These are phyloP conservation scores for Cephus spinipes DNA, from an alignment of 2,888 invertebrate species.

Conservation along the genomic window DNA sequence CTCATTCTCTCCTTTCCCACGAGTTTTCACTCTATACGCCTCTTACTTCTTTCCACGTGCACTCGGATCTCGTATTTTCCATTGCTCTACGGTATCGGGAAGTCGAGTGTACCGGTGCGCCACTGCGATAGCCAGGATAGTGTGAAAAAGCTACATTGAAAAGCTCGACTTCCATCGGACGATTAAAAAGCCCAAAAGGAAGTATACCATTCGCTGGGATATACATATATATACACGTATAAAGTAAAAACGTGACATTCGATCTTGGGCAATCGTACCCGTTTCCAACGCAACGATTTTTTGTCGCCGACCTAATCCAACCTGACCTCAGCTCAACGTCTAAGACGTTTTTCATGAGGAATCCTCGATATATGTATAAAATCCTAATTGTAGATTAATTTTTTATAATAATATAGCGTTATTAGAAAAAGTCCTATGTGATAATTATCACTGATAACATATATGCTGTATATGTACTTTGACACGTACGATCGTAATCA, in stretches of 20 bases:
- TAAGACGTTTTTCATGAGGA: neutral
- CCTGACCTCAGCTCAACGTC: neutral
- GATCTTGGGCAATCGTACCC: neutral
- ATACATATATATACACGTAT: neutral
- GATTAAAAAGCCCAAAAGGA: neutral
- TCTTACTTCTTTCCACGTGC: slow-evolving; percentile 1
- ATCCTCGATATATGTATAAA: neutral
- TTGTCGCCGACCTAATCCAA: neutral
- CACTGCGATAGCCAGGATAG: neutral
- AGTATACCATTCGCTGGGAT: neutral
- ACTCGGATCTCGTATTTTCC: neutral
- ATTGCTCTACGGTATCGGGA: neutral
- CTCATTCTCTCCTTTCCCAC: slow-evolving; percentile 13
- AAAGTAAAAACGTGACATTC: too few species aligned
- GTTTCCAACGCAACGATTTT: neutral
- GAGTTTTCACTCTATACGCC: slow-evolving; percentile 2
- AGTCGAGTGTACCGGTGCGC: neutral
- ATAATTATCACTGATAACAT: neutral
- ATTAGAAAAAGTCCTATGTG: neutral
- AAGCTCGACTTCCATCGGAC: neutral
- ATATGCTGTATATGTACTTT: too few species aligned
- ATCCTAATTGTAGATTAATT: neutral
- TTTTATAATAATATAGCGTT: neutral
- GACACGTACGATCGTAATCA: neutral
- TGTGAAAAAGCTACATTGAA: neutral